Evolutionary conservation across 1,140 invertebrate species (phyloP).

Genomic region (Drosophila biarmipes): DNA sequence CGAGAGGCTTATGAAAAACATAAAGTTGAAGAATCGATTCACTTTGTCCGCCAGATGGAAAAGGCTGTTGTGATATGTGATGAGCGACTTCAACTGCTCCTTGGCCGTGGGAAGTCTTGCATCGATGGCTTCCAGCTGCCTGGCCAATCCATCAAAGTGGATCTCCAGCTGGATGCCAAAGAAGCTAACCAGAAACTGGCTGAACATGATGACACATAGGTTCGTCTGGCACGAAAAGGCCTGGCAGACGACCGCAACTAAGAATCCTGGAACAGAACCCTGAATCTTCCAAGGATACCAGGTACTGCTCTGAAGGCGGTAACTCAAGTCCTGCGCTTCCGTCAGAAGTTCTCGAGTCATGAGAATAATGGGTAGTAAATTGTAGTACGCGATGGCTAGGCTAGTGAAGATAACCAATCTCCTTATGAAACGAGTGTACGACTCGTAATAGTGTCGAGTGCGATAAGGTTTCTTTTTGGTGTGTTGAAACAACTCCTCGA

Average conservation of each 20-base stretch:
- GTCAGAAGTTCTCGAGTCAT: slow-evolving; percentile 38
- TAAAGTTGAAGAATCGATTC: slow-evolving; percentile 62
- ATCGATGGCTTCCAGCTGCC: slow-evolving; percentile 38
- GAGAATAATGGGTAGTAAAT: slow-evolving; percentile 49
- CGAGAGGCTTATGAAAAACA: slow-evolving; percentile 57
- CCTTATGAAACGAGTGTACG: slow-evolving; percentile 39
- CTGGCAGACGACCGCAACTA: slow-evolving; percentile 4
- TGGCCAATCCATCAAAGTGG: slow-evolving; percentile 66
- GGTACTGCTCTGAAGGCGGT: slow-evolving; percentile 60
- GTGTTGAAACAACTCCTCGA: slow-evolving; percentile 47
- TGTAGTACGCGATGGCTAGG: slow-evolving; percentile 46
- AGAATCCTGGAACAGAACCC: slow-evolving; percentile 3
- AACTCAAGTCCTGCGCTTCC: slow-evolving; percentile 23
- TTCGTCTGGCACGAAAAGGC: slow-evolving; percentile 40
- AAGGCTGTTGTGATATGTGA: slow-evolving; percentile 53
- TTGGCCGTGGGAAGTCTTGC: slow-evolving; percentile 45
- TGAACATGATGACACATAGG: slow-evolving; percentile 56
- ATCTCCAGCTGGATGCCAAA: slow-evolving; percentile 65
- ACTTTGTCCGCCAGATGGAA: slow-evolving; percentile 39
- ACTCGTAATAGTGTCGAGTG: slow-evolving; percentile 33
- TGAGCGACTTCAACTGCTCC: slow-evolving; percentile 42
- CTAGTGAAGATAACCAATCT: slow-evolving; percentile 29
- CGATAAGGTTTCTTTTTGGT: slow-evolving; percentile 21
- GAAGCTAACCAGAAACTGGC: slow-evolving; percentile 60
- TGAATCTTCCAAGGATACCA: slow-evolving; percentile 73